These are phyloP conservation scores for Drosophila rhopaloa DNA, from an alignment of 1,140 invertebrate genomes.

Conservation along the genomic window DNA sequence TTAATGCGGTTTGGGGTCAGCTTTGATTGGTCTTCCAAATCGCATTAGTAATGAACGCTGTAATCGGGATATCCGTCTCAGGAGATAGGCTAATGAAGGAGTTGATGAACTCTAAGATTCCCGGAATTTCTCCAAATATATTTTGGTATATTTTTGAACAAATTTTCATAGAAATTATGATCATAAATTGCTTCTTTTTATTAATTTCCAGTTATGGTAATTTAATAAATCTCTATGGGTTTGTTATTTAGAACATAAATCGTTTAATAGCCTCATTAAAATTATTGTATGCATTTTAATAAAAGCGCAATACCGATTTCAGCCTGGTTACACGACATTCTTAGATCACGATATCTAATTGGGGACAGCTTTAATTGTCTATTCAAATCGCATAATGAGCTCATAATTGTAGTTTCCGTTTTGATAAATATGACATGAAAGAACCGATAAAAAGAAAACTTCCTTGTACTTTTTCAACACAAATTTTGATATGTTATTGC, in stretches of 20 bases:
- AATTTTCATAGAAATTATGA: neutral
- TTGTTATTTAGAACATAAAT: neutral
- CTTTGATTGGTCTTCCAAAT: constrained; percentile 30
- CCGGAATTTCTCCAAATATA: neutral
- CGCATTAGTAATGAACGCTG: constrained; percentile 15
- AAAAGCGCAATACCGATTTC: neutral
- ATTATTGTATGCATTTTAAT: neutral
- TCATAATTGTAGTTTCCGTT: neutral
- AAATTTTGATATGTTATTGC: too few species aligned
- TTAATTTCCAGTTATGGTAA: neutral
- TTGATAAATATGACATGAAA: neutral
- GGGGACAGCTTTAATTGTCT: constrained; percentile 2
- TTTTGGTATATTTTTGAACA: neutral
- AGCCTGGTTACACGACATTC: neutral
- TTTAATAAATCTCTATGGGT: neutral
- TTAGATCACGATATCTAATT: constrained; percentile 6
- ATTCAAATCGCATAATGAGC: constrained; percentile 2
- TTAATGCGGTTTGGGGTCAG: constrained; percentile 36
- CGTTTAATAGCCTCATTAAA: neutral
- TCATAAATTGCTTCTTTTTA: neutral
- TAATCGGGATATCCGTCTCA: constrained; percentile 24
- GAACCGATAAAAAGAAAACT: neutral
- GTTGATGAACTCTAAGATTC: neutral
- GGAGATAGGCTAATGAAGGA: constrained; percentile 11
- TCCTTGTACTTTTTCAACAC: too few species aligned